Evolutionary conservation across 92 coral and sea anemone genomes (phyloP).

Genomic region (Ricordea florida): DNA sequence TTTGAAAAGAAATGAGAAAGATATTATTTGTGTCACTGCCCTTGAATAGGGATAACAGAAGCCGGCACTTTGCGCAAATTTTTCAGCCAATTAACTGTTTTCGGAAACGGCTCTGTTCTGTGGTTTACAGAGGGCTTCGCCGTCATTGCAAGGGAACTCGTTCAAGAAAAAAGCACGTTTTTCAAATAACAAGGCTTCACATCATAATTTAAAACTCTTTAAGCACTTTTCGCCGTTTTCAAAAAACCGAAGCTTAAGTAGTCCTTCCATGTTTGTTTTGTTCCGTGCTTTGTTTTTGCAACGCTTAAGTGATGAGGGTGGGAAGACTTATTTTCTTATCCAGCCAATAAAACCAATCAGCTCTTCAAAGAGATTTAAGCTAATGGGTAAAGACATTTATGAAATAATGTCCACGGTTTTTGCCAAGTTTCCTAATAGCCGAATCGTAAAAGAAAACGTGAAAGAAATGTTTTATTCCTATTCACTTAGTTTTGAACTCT

Average conservation of each 20-base stretch:
- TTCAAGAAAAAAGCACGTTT: too few species aligned
- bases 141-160: too few species aligned
- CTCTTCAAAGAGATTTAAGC: not conserved
- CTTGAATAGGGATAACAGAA: constrained; percentile 41
- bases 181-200: too few species aligned
- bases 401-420: not conserved
- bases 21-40: constrained; percentile 61
- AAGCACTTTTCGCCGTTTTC: too few species aligned
- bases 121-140: not conserved
- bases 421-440: too few species aligned
- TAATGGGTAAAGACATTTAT: not conserved
- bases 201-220: too few species aligned
- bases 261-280: constrained; percentile 24
- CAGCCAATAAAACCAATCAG: not conserved
- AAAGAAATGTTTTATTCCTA: too few species aligned
- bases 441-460: too few species aligned
- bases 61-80: constrained; percentile 45
- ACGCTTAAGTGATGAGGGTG: constrained; percentile 27
- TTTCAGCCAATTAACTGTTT: constrained; percentile 65
- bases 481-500: too few species aligned
- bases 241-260: too few species aligned
- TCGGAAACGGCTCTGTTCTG: constrained; percentile 29
- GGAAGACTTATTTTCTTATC: not conserved
- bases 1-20: constrained; percentile 63
- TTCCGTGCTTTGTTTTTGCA: constrained; percentile 24